Base-by-base conservation (phyloP, 2,113 vertebrate species). In the Podocnemis expansa region DNA sequence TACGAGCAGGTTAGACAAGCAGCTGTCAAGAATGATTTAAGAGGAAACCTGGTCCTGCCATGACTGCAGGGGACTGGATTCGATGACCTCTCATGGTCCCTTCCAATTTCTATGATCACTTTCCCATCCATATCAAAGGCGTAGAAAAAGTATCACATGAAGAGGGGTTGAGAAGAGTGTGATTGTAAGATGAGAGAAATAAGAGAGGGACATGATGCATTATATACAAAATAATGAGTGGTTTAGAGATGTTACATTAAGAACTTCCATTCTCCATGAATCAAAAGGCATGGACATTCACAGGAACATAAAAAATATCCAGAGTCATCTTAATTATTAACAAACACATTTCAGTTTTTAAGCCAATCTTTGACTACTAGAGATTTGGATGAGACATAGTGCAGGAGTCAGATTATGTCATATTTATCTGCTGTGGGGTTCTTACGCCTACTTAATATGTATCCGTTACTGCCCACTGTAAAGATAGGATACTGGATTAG, bases 351-450 rank as follows among this genome's bases (percentile, higher is more conserved):
- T 43, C 70, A 82, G 16, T 19, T 12, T 2, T 31, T 87, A 14
- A 89, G 25, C 24, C 92, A 84, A 88, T 22, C 1, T 6, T 1
- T 76, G 6, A 27, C 29, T 8, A 58, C 4, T 11, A 90, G 52
- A 70, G 19, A 80, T 27, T 9, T 89, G 16, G 12, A 13, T 89
- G 24, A 92, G 81, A 78, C 3, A 16, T 43, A 27, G 24, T 31
- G 38, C 0, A 1, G 45, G 85, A n/a, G 49, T 78, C 34, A 60
- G 51, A 13, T 78, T n/a, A 80, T 45, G 6, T 21, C 60, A 31
- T 2, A 45, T 34, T 70, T 80, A 60, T 19, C 78, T 89, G 19
- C 52, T 56, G 90, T 55, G 84, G 41, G 11, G 21, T 43, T 45
- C 41, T 76, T 76, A 76, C 14, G 43, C 27, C 38, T 45, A 27